Percentiles rank a stretch among this genome's conserved stretches.
Conservation (phyloP, 2,113 vertebrate species). For the Hippocampus mohnikei region DNA sequence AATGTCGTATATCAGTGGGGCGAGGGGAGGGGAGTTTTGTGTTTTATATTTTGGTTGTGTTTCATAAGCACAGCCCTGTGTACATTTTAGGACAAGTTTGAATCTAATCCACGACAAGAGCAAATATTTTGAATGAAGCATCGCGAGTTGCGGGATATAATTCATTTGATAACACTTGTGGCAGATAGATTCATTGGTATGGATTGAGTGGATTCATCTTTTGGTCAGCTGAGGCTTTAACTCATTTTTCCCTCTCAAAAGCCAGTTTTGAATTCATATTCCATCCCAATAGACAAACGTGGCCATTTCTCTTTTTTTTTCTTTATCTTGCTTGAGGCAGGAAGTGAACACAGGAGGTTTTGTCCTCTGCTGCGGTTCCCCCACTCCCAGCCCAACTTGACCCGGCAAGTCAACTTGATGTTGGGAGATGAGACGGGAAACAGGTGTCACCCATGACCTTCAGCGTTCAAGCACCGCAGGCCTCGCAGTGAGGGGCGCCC, state of each 20-base stretch:
- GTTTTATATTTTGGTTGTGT: no score
- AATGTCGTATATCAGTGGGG: no score
- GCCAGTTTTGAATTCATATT: slow-evolving; percentile 52
- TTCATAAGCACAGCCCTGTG: neutral
- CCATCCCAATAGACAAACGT: slow-evolving; percentile 46
- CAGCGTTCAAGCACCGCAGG: slow-evolving; percentile 48
- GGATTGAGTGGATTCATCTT: neutral
- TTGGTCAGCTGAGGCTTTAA: neutral
- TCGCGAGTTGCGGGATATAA: neutral
- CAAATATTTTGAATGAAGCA: neutral
- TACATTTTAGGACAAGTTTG: neutral
- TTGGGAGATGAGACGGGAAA: slow-evolving; percentile 70
- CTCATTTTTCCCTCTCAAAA: slow-evolving; percentile 20
- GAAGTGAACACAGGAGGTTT: slow-evolving; percentile 63
- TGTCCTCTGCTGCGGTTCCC: slow-evolving; percentile 38
- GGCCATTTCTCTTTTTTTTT: slow-evolving; percentile 30
- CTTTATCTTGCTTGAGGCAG: slow-evolving; percentile 37
- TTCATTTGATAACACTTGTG: slow-evolving; percentile 17
- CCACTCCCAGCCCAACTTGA: slow-evolving; percentile 11
- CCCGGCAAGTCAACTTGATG: slow-evolving; percentile 54
- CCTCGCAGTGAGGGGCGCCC: slow-evolving; percentile 36
- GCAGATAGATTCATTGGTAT: slow-evolving; percentile 15
- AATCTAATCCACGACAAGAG: neutral
- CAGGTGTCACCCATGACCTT: slow-evolving; percentile 76
- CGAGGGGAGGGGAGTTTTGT: no score